Base-by-base conservation (phyloP, 2,888 invertebrate species). In the Mythimna ferrago region DNA sequence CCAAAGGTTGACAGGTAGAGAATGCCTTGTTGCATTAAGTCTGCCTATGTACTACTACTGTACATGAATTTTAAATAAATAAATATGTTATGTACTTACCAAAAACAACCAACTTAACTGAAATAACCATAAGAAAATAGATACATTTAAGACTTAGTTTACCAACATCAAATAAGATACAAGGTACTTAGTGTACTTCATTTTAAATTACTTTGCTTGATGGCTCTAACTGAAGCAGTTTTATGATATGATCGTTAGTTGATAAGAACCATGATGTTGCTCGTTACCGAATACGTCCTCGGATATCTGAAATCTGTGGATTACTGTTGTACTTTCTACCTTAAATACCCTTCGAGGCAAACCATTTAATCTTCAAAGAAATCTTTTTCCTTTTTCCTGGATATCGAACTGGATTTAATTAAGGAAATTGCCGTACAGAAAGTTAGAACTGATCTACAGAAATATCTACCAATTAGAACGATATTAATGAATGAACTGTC, bases 211-310 rank as follows among this genome's bases (percentile, higher is more conserved):
- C 56, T 19, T 58, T 57, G 10, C 63, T 58, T 68, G 26, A 74
- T 48, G 58, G 19, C 26, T 53, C 11, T 44, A 54, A 63, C 44
- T 63, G 38, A 69, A 56, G 51, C 35, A 19, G 58, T 63, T 69
- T 68, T 53, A 66, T 58, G 41, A n/a, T 10, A 16, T 44, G 32
- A 26, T 65, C 71, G 35, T 71, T 76, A 64, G 54, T 26, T 44
- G 51, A 65, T 57, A 56, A 71, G 53, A 51, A 16, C 51, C 26
- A 19, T 56, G 41, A 57, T 5, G 26, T 26, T 56, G 61, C 65
- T 77, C 57, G 56, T 77, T 76, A 71, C 71, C 44, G 35, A 48
- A 48, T 48, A 48, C 48, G 48, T 11, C 16, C 16, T 48, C 48
- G 16, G 16, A 11, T 38, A 38, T 48, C 53, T 48, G 57, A 60